Base-by-base conservation (phyloP, 2,113 vertebrate genomes). In the Hippolais icterina region DNA sequence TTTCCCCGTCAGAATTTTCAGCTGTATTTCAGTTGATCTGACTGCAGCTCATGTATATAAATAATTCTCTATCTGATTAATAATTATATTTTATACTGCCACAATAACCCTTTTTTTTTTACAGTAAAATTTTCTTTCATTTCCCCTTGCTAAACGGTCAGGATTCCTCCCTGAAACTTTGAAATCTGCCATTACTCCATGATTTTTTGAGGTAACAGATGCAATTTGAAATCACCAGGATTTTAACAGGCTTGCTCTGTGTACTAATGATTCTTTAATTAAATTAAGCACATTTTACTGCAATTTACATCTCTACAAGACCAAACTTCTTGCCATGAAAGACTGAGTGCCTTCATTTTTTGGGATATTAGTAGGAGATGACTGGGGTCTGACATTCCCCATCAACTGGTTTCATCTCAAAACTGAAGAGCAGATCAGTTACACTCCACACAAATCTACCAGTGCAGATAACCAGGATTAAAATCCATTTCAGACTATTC, bases 1-100 rank as follows among this genome's bases (percentile, higher is more conserved):
- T 92, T 87, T 78, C 82, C 70, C 87, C 84, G 82, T 31, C 75
- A 91, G 64, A 80, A 76, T 94, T 96, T 96, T 83, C 83, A 94
- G 33, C 19, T 68, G 4, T 25, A 21, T 59, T 37, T 5, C 10
- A 90, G 22, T 9, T 59, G 28, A 80, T 54, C 35, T 50, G n/a
- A n/a, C 44, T 57, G 31, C 10, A 68, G 11, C 7, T 27, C 53
- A 56, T 70, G 89, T 79, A 86, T 37, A 60, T 59, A 78, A 76
- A 63, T 80, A 94, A 82, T 50, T 77, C 85, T 66, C 47, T 63
- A 46, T 12, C 39, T 84, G 69, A 54, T 70, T 96, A 92, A 93
- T 93, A 59, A 47, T 65, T 21, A 13, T 14, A 54, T 41, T 44
- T 78, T 89, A 56, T 33, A 65, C 12, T 11, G 31, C 5, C 12